Evolutionary conservation across 2,797 vertebrate species (phyloP).

Genomic region (Picus viridis): DNA sequence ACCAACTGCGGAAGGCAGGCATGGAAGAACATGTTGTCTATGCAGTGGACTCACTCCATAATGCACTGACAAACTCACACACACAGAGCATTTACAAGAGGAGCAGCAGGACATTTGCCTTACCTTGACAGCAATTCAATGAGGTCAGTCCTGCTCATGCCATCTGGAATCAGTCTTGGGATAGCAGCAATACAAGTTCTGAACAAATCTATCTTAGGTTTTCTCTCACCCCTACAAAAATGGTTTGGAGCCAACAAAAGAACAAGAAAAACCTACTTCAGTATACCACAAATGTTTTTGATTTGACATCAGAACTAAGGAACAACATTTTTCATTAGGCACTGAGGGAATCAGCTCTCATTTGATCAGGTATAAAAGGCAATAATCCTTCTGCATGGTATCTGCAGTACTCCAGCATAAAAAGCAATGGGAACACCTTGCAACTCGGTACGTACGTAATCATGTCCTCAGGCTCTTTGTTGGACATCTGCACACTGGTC

Average conservation of each 20-base stretch:
- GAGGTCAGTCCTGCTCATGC: conserved; percentile 98
- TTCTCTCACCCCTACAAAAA: conserved; percentile 92
- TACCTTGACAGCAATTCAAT: conserved; percentile 98
- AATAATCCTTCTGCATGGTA: not conserved
- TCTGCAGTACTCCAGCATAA: not conserved
- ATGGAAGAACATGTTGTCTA: not conserved
- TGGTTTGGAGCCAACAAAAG: conserved; percentile 9
- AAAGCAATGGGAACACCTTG: not conserved
- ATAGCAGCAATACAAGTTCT: conserved; percentile 98
- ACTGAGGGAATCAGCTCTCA: not conserved
- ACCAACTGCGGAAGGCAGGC: not conserved
- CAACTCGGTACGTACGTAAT: conserved; percentile 88
- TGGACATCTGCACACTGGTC: conserved; percentile 98
- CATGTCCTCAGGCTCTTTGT: conserved; percentile 99
- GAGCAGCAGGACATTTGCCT: conserved; percentile 1
- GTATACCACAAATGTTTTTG: not conserved
- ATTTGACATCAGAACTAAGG: not conserved
- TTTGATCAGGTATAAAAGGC: not conserved
- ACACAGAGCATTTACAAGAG: not conserved
- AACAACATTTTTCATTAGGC: not conserved
- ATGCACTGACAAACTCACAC: not conserved
- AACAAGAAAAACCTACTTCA: not conserved
- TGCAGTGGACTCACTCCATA: not conserved
- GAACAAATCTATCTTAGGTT: conserved; percentile 99
- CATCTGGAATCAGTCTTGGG: conserved; percentile 96